A percentile compares a stretch with the other conserved stretches of the same genome.
These are phyloP conservation scores for Dissostichus mawsoni DNA, from an alignment of 2,113 vertebrate species.

Conservation along the genomic window DNA sequence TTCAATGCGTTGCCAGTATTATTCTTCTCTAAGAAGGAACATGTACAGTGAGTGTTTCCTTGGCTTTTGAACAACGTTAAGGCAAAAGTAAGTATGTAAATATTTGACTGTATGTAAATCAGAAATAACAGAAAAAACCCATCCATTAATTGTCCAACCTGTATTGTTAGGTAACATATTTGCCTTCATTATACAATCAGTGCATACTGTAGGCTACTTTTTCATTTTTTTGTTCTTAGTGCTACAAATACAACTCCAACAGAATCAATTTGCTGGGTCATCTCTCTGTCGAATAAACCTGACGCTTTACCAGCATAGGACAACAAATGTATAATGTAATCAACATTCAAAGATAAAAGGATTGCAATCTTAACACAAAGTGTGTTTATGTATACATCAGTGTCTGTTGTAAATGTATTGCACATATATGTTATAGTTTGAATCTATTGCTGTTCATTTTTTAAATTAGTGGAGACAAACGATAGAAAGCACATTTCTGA, in stretches of 20 bases:
- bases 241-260: slow-evolving; percentile 66
- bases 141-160: not conserved
- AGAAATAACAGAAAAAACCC: slow-evolving; percentile 29
- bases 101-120: slow-evolving; percentile 39
- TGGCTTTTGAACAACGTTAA: slow-evolving; percentile 77
- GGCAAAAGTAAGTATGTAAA: slow-evolving; percentile 72
- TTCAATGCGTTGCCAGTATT: slow-evolving; percentile 43
- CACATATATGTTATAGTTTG: slow-evolving; percentile 40
- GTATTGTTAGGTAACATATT: slow-evolving; percentile 29
- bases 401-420: slow-evolving; percentile 51
- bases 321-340: slow-evolving; percentile 28
- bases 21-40: slow-evolving; percentile 41
- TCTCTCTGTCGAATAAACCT: slow-evolving; percentile 26
- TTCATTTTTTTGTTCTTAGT: slow-evolving; percentile 43
- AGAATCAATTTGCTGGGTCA: slow-evolving; percentile 27
- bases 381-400: not conserved
- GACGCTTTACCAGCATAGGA: slow-evolving; percentile 20
- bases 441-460: slow-evolving; percentile 74
- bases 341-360: slow-evolving; percentile 48
- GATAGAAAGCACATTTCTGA: slow-evolving; percentile 58
- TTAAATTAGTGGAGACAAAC: slow-evolving; percentile 49
- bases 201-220: slow-evolving; percentile 61
- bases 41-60: slow-evolving; percentile 66
- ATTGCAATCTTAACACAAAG: slow-evolving; percentile 14
- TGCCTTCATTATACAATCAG: slow-evolving; percentile 55